These are phyloP conservation scores for Andinoacara biseriatus DNA, from an alignment of 2,113 vertebrate species.

Conservation along the genomic window DNA sequence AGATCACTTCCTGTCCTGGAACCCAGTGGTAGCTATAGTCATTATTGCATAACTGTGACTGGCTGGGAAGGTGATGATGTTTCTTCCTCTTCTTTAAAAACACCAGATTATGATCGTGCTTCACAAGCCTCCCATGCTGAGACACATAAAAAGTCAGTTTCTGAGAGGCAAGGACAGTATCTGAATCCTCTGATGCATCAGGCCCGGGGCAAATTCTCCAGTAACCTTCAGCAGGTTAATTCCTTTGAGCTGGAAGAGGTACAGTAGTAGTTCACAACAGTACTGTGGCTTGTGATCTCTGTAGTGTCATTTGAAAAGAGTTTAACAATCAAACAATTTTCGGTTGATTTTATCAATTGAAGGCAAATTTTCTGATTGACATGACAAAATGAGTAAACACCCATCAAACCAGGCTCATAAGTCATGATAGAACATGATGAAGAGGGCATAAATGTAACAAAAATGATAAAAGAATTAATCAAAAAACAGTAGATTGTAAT, in stretches of 20 bases:
- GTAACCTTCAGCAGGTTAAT: conserved; percentile 63
- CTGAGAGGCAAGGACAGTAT: conserved; percentile 1
- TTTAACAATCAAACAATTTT: not conserved
- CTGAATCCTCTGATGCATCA: conserved; percentile 46
- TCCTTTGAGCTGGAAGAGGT: conserved; percentile 85
- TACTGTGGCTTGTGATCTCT: not conserved
- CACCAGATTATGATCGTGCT: conserved; percentile 2
- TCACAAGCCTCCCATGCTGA: not conserved
- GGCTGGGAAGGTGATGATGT: conserved; percentile 63
- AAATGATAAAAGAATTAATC: accelerated
- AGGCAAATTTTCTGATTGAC: too few species aligned
- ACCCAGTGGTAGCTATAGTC: not conserved
- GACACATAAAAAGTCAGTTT: not conserved
- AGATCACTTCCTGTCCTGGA: not conserved
- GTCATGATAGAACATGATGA: not conserved
- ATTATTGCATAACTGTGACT: conserved; percentile 73
- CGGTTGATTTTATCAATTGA: not conserved
- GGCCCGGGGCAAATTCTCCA: conserved; percentile 18
- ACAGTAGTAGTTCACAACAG: not conserved
- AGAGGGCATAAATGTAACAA: not conserved
- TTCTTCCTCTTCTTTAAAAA: conserved; percentile 2
- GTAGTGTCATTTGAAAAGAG: not conserved
- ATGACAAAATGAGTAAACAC: not conserved
- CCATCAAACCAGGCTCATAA: not conserved
- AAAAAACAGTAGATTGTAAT: not conserved